Base-by-base conservation (phyloP, 1,140 invertebrate species). In the Ceratina australensis region DNA sequence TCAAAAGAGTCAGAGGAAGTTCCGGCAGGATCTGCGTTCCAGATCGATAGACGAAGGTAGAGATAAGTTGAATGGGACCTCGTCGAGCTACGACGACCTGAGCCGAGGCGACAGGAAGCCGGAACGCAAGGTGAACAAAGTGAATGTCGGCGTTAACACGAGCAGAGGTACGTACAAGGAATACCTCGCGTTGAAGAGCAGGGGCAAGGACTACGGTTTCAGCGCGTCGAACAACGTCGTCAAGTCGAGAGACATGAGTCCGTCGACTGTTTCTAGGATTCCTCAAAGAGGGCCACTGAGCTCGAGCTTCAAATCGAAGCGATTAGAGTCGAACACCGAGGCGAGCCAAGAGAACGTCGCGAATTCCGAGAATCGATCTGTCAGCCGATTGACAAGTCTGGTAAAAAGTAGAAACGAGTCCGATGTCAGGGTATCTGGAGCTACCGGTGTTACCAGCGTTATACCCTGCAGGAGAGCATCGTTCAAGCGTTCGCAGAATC, bases 41-140 rank as follows among this genome's bases (percentile, higher is more conserved):
- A 82, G 87, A 16, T 83, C 83, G 52, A 83, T 79, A 26, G 85
- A 88, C 49, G 85, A 88, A 20, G 72, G 79, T 12, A 74, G 72
- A 13, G 81, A 85, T 4, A 81, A 78, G 22, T 15, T 85, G 18
- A 87, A 87, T 56, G 81, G 82, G 8, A 65, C 72, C 0, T 88
- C 89, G 18, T 84, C 86, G 8, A 90, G 89, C 52, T 90, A 87
- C 72, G 88, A 90, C 69, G 87, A 88, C 47, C 77, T 89, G 0
- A 88, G 83, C 20, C 78, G 80, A 1, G 64, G 72, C 16, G 80
- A 87, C 4, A 64, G 50, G 54, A 81, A 74, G 22, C 10, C 26
- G 24, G 86, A 88, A 2, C 78, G 80, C 5, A 79, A 59, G n/a
- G 47, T 66, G 59, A 78, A 84, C 16, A 87, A 79, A 50, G 61